phyloP scores from a whole-genome alignment of 2,888 invertebrate genomes.

The Leuctra nigra region DNA sequence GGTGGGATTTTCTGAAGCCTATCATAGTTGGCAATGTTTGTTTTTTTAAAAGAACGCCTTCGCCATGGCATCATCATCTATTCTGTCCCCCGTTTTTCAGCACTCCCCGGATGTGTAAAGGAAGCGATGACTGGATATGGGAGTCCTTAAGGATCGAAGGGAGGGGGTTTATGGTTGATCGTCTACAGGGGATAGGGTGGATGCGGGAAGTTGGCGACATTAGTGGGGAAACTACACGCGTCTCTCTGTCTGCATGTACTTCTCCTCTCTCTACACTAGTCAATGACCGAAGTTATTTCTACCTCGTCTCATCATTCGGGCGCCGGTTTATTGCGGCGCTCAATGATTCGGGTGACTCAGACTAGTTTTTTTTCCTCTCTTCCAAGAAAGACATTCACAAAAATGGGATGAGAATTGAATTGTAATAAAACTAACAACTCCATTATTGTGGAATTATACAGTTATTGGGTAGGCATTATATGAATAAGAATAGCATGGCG shows the following conservation, averaged over 20 bases:
- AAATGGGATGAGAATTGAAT: too few relatives aligned
- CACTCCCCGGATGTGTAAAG: constrained; percentile 17
- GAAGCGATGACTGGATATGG: constrained; percentile 18
- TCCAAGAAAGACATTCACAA: too few relatives aligned
- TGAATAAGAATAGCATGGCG: too few relatives aligned
- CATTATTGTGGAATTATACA: too few relatives aligned
- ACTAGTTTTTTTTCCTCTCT: too few relatives aligned
- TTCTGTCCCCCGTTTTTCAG: constrained; percentile 5
- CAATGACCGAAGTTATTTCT: constrained; percentile 17
- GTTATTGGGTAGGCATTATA: too few relatives aligned
- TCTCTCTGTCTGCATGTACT: background rate
- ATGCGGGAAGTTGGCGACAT: constrained; percentile 11
- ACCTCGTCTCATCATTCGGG: constrained; percentile 14
- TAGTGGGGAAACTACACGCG: background rate
- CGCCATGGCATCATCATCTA: constrained; percentile 5
- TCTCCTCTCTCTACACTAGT: background rate
- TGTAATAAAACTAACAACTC: too few relatives aligned
- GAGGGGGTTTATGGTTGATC: constrained; percentile 18
- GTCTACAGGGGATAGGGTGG: constrained; percentile 5
- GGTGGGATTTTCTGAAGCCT: background rate
- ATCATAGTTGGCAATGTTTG: constrained; percentile 1
- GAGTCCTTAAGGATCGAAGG: constrained; percentile 5
- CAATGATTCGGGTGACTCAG: background rate
- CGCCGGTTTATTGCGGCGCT: background rate
- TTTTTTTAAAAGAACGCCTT: background rate